Evolutionary conservation across 2,888 invertebrate genomes (phyloP).

Genomic region (Cephus pygmeus): DNA sequence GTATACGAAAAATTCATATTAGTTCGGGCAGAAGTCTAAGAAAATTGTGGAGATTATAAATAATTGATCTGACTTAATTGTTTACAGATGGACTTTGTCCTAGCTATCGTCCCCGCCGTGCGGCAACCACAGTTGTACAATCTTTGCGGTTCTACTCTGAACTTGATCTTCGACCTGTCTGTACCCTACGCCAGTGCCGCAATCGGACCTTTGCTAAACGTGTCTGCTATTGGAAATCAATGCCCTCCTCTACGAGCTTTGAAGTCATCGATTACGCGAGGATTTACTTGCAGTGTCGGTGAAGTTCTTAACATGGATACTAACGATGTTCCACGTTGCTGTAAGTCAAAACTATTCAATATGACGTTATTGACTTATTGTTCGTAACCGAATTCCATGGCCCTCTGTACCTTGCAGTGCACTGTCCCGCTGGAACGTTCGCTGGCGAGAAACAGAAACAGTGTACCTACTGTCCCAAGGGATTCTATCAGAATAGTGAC

Average conservation of each 20-base stretch:
- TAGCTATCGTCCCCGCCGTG: constrained; percentile 88
- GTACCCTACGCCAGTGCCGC: constrained; percentile 92
- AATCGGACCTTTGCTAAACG: constrained; percentile 88
- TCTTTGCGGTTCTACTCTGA: constrained; percentile 92
- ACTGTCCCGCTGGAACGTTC: constrained; percentile 97
- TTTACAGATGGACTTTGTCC: constrained; percentile 81
- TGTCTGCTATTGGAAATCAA: constrained; percentile 90
- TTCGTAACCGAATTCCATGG: background rate
- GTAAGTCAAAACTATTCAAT: constrained; percentile 70
- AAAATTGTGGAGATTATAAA: too few relatives aligned
- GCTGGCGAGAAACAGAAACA: constrained; percentile 90
- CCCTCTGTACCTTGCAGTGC: constrained; percentile 71
- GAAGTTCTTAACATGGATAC: constrained; percentile 95
- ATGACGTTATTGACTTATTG: background rate
- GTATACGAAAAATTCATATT: constrained; percentile 34
- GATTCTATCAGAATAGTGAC: constrained; percentile 93
- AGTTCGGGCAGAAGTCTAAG: too few relatives aligned
- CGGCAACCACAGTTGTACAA: constrained; percentile 93
- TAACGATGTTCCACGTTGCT: constrained; percentile 90
- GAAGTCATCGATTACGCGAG: constrained; percentile 84
- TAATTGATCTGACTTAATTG: background rate
- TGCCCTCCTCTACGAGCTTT: constrained; percentile 92
- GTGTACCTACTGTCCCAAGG: constrained; percentile 91
- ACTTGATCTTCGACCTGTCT: constrained; percentile 92
- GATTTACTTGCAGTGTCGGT: constrained; percentile 93